Evolutionary conservation across 92 coral and sea anemone species (phyloP).

Genomic region (Phymanthus crucifer): DNA sequence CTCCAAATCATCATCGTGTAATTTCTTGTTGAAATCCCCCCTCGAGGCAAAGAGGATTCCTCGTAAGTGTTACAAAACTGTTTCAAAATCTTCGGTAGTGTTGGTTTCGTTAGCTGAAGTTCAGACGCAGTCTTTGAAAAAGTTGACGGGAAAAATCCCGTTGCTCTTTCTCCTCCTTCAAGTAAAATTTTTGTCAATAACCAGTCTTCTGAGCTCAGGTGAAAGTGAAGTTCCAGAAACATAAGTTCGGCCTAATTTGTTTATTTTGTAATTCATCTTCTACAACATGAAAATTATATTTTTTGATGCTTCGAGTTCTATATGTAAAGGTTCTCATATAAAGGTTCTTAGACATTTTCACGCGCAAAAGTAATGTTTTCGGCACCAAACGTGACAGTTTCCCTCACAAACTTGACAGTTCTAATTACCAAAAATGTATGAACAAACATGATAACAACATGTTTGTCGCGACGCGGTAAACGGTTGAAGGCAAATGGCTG

Average conservation of each 20-base stretch:
- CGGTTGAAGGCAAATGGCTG: too few species aligned
- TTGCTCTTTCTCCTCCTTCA: slow-evolving; percentile 24
- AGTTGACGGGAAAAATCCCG: background rate
- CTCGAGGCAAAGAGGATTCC: slow-evolving; percentile 11
- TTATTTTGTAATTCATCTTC: slow-evolving; percentile 16
- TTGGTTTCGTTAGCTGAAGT: too few species aligned
- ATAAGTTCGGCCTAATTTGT: slow-evolving; percentile 23
- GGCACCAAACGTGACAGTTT: background rate
- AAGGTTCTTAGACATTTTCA: background rate
- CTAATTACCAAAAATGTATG: background rate
- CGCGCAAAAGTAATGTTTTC: background rate
- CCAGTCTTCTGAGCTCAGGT: slow-evolving; percentile 14
- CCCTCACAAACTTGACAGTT: too few species aligned
- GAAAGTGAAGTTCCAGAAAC: slow-evolving; percentile 11
- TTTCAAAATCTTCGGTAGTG: slow-evolving; percentile 24
- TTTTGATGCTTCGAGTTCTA: background rate
- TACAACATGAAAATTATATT: too few species aligned
- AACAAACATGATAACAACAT: too few species aligned
- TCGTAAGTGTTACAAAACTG: slow-evolving; percentile 32
- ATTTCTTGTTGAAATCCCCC: slow-evolving; percentile 26
- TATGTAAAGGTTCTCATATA: background rate
- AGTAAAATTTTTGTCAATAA: slow-evolving; percentile 6
- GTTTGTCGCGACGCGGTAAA: too few species aligned
- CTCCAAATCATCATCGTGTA: slow-evolving; percentile 38
- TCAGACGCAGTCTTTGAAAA: too few species aligned